Conservation (phyloP, 2,888 invertebrate genomes). For the Globia sparganii region DNA sequence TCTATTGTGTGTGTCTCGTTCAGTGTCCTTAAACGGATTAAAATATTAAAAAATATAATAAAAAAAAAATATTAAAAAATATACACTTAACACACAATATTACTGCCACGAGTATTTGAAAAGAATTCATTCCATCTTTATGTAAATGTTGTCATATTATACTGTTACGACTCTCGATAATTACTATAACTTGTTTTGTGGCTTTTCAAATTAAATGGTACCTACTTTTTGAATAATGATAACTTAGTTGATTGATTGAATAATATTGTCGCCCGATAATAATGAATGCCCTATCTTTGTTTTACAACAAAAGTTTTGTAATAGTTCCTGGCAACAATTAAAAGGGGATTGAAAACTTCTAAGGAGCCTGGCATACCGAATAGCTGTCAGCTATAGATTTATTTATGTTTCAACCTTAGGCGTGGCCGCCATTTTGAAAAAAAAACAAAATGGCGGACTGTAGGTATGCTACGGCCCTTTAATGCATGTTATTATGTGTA, state of each 20-base stretch:
- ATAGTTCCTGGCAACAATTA: not conserved
- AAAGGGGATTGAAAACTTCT: not conserved
- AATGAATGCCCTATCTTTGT: not conserved
- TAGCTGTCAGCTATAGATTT: too few species aligned
- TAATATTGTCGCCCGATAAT: not conserved
- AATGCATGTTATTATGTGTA: not conserved
- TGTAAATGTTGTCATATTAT: conserved; percentile 32
- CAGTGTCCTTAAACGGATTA: too few species aligned
- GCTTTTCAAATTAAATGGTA: not conserved
- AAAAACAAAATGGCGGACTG: not conserved
- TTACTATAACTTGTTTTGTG: not conserved
- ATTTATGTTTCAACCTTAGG: fast-evolving
- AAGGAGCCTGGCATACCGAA: not conserved
- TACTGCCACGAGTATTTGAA: conserved; percentile 16
- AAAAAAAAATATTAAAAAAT: too few species aligned
- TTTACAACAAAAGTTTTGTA: not conserved
- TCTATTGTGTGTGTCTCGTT: too few species aligned
- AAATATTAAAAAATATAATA: not conserved
- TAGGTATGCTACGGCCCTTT: not conserved
- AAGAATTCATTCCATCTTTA: conserved; percentile 39
- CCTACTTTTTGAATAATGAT: not conserved
- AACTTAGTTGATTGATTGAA: not conserved
- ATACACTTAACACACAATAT: not conserved
- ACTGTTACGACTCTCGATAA: conserved; percentile 37
- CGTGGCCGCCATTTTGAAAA: not conserved